A percentile compares a stretch with the other conserved stretches of the same genome.
Evolutionary conservation across 2,113 vertebrate genomes (phyloP).

Genomic region (Eulemur rufifrons): DNA sequence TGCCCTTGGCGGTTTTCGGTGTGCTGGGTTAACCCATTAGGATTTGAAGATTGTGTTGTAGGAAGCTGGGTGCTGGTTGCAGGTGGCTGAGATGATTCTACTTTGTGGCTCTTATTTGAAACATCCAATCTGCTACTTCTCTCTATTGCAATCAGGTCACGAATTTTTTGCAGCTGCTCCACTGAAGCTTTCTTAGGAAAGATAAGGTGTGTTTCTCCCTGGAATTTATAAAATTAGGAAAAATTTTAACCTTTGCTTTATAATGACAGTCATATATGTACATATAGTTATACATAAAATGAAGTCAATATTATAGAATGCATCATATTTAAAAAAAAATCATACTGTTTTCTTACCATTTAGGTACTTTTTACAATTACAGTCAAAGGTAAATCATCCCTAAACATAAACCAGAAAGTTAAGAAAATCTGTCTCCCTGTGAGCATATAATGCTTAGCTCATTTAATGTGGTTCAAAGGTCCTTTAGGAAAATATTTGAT

Average conservation of each 20-base stretch:
- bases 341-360: neutral
- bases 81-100: constrained; percentile 68
- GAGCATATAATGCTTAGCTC: neutral
- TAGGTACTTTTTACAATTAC: neutral
- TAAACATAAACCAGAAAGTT: constrained; percentile 7
- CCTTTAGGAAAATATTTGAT: constrained; percentile 26
- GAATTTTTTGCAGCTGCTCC: constrained; percentile 90
- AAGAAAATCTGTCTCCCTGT: neutral
- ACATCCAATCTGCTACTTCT: constrained; percentile 87
- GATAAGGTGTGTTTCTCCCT: constrained; percentile 96
- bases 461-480: neutral
- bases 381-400: neutral
- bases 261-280: neutral
- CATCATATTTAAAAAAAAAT: neutral
- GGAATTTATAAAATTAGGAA: constrained; percentile 69
- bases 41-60: constrained; percentile 11
- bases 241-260: constrained; percentile 50
- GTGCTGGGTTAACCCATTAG: constrained; percentile 3
- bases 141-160: constrained; percentile 92
- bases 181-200: constrained; percentile 95
- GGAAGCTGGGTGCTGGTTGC: neutral
- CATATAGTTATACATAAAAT: neutral
- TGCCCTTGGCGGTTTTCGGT: neutral
- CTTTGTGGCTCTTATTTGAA: constrained; percentile 58
- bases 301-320: neutral